Evolutionary conservation across 2,113 vertebrate species (phyloP).

Genomic region (Corythoichthys intestinalis): DNA sequence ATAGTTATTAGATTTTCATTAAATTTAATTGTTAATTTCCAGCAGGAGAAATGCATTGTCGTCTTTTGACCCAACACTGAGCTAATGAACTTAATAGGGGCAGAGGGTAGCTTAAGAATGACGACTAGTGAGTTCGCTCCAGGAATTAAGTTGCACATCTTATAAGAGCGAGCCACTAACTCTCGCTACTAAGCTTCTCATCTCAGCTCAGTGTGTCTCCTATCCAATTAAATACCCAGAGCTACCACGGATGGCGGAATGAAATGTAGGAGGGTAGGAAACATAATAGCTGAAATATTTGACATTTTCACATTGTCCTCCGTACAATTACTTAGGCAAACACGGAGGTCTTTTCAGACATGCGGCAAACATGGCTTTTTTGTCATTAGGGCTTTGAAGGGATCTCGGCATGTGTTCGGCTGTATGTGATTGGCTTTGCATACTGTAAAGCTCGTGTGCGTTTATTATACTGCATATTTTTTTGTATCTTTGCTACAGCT

Average conservation of each 20-base stretch:
- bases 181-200: conserved; percentile 60
- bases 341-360: conserved; percentile 19
- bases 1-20: conserved; percentile 29
- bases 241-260: conserved; percentile 34
- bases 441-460: conserved; percentile 8
- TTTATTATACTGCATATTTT: conserved; percentile 39
- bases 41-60: conserved; percentile 35
- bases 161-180: conserved; percentile 56
- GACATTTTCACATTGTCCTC: conserved; percentile 49
- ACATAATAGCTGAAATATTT: conserved; percentile 34
- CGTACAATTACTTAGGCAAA: conserved; percentile 53
- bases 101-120: conserved; percentile 44
- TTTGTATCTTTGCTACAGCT: conserved; percentile 16
- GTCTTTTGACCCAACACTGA: conserved; percentile 45
- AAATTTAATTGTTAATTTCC: conserved; percentile 38
- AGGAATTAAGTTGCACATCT: conserved; percentile 62
- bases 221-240: conserved; percentile 68
- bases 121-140: conserved; percentile 39
- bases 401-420: conserved; percentile 13
- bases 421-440: conserved; percentile 15
- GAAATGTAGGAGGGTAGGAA: conserved; percentile 4
- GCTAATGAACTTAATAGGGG: conserved; percentile 64
- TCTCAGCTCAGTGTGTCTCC: conserved; percentile 49
- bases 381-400: neutral
- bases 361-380: neutral